A percentile compares a stretch with the other conserved stretches of the same genome.
phyloP scores from a whole-genome alignment of 1,140 invertebrate species.

The Bombus sibiricus region DNA sequence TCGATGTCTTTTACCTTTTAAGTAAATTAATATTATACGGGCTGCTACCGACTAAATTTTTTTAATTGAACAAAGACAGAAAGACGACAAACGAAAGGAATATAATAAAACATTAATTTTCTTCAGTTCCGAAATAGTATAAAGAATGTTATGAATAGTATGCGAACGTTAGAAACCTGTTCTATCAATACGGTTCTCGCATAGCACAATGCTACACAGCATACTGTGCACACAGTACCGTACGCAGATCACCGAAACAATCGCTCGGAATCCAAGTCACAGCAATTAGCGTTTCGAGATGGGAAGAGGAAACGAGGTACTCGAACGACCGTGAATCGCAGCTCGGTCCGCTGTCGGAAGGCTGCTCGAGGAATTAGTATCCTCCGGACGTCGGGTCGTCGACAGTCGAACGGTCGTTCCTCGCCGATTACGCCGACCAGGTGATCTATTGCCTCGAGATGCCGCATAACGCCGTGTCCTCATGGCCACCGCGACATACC shows the following conservation, averaged over 20 bases:
- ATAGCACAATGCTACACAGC: too few relatives aligned
- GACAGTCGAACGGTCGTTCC: slow-evolving; percentile 25
- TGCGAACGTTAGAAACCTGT: too few relatives aligned
- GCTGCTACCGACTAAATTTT: too few relatives aligned
- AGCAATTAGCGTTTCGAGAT: slow-evolving; percentile 29
- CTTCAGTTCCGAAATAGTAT: too few relatives aligned
- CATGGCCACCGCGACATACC: slow-evolving; percentile 1
- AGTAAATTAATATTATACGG: too few relatives aligned
- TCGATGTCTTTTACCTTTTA: too few relatives aligned
- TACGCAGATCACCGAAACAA: neutral
- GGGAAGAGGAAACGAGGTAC: neutral
- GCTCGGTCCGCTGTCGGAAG: slow-evolving; percentile 2
- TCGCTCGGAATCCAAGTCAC: neutral
- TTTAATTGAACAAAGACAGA: too few relatives aligned
- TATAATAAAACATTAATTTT: too few relatives aligned
- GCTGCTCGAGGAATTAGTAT: slow-evolving; percentile 47
- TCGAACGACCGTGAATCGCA: neutral
- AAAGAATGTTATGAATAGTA: too few relatives aligned
- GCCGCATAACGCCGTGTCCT: slow-evolving; percentile 32
- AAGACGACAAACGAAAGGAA: too few relatives aligned
- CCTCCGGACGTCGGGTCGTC: slow-evolving; percentile 35
- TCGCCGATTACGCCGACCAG: slow-evolving; percentile 39
- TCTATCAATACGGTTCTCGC: neutral
- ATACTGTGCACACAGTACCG: neutral
- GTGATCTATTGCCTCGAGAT: slow-evolving; percentile 51